phyloP scores from a whole-genome alignment of 2,113 vertebrate species.

The Varanus salvator region DNA sequence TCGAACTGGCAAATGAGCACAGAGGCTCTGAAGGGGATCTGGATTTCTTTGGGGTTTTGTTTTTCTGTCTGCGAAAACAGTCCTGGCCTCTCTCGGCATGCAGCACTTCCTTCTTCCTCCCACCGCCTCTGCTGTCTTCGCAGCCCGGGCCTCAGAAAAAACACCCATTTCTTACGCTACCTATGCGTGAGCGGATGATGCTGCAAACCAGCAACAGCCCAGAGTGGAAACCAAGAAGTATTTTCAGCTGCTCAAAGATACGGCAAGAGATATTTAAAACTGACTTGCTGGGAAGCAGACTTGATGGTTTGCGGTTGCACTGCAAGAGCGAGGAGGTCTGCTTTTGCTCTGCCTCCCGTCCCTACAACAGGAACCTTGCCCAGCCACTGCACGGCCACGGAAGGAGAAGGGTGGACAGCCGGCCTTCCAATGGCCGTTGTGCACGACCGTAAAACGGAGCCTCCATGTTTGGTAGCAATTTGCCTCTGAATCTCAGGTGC shows the following conservation, averaged over 20 bases:
- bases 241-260: not conserved
- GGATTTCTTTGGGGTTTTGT: not conserved
- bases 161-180: not conserved
- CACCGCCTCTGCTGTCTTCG: not conserved
- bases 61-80: not conserved
- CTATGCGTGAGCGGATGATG: not conserved
- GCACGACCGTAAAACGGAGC: not conserved
- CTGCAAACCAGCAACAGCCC: not conserved
- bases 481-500: not conserved
- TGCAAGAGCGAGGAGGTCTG: not conserved
- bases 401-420: not conserved
- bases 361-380: not conserved
- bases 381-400: not conserved
- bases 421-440: not conserved
- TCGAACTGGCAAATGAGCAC: not conserved
- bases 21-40: not conserved
- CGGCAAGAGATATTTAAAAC: not conserved
- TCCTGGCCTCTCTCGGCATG: not conserved
- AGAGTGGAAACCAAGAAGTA: slow-evolving; percentile 11
- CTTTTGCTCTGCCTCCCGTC: not conserved
- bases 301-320: no score
- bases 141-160: not conserved
- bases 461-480: not conserved
- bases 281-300: not conserved
- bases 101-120: no score